Evolutionary conservation across 2,113 vertebrate species (phyloP).

Genomic region (Odobenus rosmarus): DNA sequence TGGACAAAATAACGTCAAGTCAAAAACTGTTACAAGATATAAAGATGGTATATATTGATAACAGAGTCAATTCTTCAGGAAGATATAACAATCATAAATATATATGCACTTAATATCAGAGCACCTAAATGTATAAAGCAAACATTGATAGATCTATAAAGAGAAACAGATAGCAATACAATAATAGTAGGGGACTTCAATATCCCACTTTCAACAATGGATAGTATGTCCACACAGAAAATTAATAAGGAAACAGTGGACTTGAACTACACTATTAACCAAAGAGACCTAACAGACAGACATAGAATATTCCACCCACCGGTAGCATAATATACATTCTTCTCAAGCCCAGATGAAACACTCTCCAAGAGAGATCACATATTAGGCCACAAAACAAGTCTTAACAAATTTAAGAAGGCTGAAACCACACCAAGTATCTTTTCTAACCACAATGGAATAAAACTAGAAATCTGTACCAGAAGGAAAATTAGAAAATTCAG

Average conservation of each 20-base stretch:
- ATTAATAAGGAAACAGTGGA: not conserved
- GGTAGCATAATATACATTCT: not conserved
- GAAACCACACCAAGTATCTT: not conserved
- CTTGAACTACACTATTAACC: not conserved
- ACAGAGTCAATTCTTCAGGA: not conserved
- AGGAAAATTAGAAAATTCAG: not conserved
- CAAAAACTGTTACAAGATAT: not conserved
- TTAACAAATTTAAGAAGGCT: not conserved
- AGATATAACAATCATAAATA: not conserved
- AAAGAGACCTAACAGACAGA: not conserved
- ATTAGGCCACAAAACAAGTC: not conserved
- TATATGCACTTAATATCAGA: not conserved
- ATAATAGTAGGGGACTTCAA: not conserved
- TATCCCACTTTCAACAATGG: not conserved
- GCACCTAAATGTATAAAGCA: not conserved
- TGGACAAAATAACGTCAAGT: not conserved
- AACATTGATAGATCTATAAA: not conserved
- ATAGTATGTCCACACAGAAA: not conserved
- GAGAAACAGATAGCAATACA: not conserved
- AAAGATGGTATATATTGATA: not conserved
- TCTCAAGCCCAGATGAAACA: not conserved
- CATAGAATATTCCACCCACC: not conserved
- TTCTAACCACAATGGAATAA: not conserved
- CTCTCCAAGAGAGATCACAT: not conserved
- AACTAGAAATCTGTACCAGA: not conserved